Evolutionary conservation across 2,113 vertebrate species (phyloP), one percentile per base, ranked within the genome.

Genomic region (Porphyrio hochstetteri): DNA sequence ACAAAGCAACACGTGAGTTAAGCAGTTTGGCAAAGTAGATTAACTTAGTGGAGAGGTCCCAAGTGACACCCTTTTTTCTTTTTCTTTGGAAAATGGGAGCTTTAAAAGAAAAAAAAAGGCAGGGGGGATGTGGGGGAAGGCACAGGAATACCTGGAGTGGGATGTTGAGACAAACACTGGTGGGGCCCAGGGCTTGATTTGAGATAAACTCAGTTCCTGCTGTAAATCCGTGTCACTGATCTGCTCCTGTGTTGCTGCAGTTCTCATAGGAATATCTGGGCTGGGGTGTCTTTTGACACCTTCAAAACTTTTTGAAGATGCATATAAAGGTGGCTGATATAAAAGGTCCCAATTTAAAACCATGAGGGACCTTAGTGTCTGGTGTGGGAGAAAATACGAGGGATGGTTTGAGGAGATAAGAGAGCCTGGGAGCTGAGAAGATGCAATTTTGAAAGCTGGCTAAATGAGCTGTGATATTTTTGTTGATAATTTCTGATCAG

Each of bases 401-500:
- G 63, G 33, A 4, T 17, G 24, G 40, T 68, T 27, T 3, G 35
- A 69, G 40, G 57, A 63, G 36, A 5, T 13, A 36, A 56, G 11
- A 25, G 29, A 53, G 5, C 16, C 63, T 72, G 46, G 38, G 38
- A 24, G 5, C 52, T 91, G 53, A 77, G 29, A 67, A 85, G 53
- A 27, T 64, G 71, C 3, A 42, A 6, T 87, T 80, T 90, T 75
- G 60, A 68, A 93, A 82, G n/a, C 38, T 87, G 50, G 29, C 74
- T 89, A 70, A 79, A 94, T 25, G 35, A 91, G 50, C 50, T 21
- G 0, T 81, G 64, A 35, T 94, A 93, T 90, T 97, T 90, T 96
- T 96, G 57, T 92, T 95, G 82, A 77, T 97, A 23, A 97, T 96
- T 96, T 97, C 94, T 88, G 84, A 93, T 97, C 95, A 92, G 96